Evolutionary conservation across 2,797 vertebrate genomes (phyloP).

Genomic region (Fundulus diaphanus): DNA sequence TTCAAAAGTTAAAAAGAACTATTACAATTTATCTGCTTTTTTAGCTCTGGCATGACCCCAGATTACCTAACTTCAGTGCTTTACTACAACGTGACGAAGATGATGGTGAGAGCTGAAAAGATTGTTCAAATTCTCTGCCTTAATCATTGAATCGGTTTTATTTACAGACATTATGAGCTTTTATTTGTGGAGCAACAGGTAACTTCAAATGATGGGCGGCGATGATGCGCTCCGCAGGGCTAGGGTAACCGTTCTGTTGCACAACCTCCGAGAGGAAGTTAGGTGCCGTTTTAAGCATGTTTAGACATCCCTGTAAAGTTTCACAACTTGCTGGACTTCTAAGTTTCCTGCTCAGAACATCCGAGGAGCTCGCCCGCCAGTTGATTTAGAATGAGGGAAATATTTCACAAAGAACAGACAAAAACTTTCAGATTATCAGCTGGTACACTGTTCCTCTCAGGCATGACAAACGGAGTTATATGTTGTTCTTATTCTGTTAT

Average conservation of each 20-base stretch:
- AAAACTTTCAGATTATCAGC: background rate
- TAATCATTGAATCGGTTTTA: too few species aligned
- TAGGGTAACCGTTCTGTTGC: background rate
- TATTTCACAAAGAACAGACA: background rate
- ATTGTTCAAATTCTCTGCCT: too few species aligned
- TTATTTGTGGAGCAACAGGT: too few species aligned
- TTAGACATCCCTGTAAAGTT: background rate
- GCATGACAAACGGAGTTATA: too few species aligned
- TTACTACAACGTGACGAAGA: too few species aligned
- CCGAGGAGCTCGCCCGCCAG: background rate
- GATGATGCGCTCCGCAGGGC: background rate
- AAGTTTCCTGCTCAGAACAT: background rate
- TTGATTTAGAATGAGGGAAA: background rate
- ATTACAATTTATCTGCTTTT: background rate
- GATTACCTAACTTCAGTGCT: too few species aligned
- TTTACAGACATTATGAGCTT: too few species aligned
- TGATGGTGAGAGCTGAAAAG: too few species aligned
- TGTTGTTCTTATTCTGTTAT: too few species aligned
- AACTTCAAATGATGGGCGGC: too few species aligned
- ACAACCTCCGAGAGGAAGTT: background rate
- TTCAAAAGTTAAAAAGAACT: background rate
- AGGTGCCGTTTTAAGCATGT: background rate
- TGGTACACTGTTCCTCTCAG: background rate
- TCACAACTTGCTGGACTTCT: background rate
- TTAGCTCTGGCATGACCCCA: background rate